Conservation (phyloP, 2,113 vertebrate genomes). For the Rattus norvegicus region DNA sequence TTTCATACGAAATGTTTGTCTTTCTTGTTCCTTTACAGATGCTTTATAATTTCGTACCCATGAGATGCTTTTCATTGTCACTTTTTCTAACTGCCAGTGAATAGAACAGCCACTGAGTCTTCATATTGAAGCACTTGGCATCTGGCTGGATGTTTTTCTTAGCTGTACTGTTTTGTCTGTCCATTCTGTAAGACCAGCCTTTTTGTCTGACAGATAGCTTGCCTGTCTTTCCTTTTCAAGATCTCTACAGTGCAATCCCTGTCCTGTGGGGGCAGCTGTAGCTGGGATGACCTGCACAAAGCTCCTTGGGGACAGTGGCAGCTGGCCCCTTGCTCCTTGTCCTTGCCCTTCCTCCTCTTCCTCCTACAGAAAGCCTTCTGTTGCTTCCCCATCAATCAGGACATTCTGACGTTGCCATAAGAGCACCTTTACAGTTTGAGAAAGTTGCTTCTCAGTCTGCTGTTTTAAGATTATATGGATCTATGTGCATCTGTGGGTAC, state of each 20-base stretch:
- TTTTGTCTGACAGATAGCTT: background rate
- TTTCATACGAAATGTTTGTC: background rate
- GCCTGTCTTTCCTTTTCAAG: background rate
- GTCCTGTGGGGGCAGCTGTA: background rate
- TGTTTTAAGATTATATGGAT: no score
- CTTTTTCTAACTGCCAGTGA: background rate
- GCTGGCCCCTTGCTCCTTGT: background rate
- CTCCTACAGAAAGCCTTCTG: background rate
- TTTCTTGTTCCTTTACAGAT: background rate
- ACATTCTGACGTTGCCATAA: background rate
- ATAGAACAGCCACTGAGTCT: background rate
- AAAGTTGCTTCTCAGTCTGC: background rate
- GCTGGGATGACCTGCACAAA: background rate
- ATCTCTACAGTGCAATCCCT: background rate
- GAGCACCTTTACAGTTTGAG: background rate
- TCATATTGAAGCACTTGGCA: background rate
- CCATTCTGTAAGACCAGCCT: background rate
- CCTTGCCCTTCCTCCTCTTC: background rate
- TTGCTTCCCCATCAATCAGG: background rate
- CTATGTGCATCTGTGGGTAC: background rate
- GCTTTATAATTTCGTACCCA: background rate
- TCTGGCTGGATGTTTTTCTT: background rate
- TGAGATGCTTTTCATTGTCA: background rate
- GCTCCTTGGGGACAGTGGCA: background rate
- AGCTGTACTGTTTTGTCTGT: background rate